Evolutionary conservation across 2,797 vertebrate genomes (phyloP).

Genomic region (Kryptopterus vitreolus): DNA sequence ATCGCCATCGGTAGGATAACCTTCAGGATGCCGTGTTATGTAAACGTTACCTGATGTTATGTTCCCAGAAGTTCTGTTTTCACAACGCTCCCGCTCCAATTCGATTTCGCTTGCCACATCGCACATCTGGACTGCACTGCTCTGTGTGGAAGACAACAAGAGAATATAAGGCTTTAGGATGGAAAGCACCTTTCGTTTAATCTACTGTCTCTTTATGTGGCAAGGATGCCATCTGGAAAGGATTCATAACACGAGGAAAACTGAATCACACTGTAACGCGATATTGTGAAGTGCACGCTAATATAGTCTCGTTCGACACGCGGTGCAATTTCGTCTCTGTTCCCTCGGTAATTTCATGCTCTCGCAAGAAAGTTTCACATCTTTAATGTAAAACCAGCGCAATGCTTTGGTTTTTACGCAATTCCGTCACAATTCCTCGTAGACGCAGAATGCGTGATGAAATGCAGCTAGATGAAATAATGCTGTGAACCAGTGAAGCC

Average conservation of each 20-base stretch:
- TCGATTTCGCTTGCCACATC: constrained; percentile 75
- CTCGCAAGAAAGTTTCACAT: not conserved
- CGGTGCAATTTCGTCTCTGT: not conserved
- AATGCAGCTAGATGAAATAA: constrained; percentile 15
- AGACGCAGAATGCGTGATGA: not conserved
- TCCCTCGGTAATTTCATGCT: not conserved
- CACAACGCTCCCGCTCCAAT: constrained; percentile 72
- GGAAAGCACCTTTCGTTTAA: constrained; percentile 1
- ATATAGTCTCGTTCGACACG: not conserved
- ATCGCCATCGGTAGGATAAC: constrained; percentile 2
- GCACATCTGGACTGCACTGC: constrained; percentile 72
- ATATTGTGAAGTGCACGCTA: not conserved
- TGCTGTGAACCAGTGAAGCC: not conserved
- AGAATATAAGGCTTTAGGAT: not conserved
- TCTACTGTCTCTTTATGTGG: not conserved
- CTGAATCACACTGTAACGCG: not conserved
- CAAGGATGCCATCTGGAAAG: not conserved
- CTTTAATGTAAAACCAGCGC: not conserved
- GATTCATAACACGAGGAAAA: not conserved
- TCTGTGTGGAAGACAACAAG: constrained; percentile 59
- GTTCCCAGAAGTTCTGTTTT: constrained; percentile 71
- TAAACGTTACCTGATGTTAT: constrained; percentile 73
- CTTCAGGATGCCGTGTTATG: constrained; percentile 18
- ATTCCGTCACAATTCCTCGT: not conserved
- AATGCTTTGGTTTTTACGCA: not conserved